These are phyloP conservation scores for Ganaspis brasiliensis DNA, from an alignment of 2,888 invertebrate species.

Conservation along the genomic window DNA sequence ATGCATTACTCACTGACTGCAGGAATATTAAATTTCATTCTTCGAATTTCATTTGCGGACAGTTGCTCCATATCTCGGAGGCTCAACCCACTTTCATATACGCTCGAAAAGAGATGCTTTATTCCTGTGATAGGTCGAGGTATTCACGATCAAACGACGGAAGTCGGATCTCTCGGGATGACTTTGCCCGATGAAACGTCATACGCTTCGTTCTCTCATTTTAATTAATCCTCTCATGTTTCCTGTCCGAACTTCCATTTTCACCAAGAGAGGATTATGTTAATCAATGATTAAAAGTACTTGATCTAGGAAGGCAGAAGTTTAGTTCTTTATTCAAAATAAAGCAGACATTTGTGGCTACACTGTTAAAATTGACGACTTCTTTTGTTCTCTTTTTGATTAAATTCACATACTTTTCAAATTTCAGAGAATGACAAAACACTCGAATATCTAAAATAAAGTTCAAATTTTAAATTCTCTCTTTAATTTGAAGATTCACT, in stretches of 20 bases:
- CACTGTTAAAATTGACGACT: not conserved
- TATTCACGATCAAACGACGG: constrained; percentile 45
- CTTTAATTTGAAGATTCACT: not conserved
- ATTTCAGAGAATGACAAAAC: too few species aligned
- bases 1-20: not conserved
- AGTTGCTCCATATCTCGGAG: constrained; percentile 21
- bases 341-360: not conserved
- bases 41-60: constrained; percentile 35
- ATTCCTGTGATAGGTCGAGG: constrained; percentile 17
- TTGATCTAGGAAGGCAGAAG: not conserved
- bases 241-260: constrained; percentile 19
- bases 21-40: constrained; percentile 36
- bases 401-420: not conserved
- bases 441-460: too few species aligned
- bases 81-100: constrained; percentile 38
- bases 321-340: not conserved
- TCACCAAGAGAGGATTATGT: constrained; percentile 1
- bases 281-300: constrained; percentile 7
- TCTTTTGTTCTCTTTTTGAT: not conserved
- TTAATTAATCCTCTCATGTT: constrained; percentile 30
- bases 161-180: constrained; percentile 54
- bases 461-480: too few species aligned
- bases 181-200: constrained; percentile 37
- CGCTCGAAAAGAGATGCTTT: constrained; percentile 40
- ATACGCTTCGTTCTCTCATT: constrained; percentile 30